Percentiles rank a stretch among this genome's conserved stretches.
These are phyloP conservation scores for Anticlea derivata DNA, from an alignment of 2,888 invertebrate genomes.

Conservation along the genomic window DNA sequence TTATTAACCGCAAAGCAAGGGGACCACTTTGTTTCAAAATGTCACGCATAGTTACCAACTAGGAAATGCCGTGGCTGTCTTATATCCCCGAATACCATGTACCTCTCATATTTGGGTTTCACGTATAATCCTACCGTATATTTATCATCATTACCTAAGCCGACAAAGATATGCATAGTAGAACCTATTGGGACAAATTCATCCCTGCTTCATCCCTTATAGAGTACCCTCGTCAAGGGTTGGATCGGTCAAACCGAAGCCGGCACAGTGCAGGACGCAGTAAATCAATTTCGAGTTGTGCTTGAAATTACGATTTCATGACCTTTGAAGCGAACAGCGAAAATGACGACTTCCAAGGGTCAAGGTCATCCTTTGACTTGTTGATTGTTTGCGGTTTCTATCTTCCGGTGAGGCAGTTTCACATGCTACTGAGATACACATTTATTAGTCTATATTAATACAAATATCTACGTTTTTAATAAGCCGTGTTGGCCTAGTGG, in stretches of 20 bases:
- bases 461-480: too few relatives aligned
- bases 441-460: too few relatives aligned
- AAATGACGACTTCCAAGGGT: constrained; percentile 9
- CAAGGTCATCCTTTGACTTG: constrained; percentile 12
- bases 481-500: too few relatives aligned
- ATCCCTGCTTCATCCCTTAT: constrained; percentile 35
- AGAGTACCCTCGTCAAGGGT: constrained; percentile 38
- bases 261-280: constrained; percentile 31
- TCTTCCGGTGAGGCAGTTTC: too few relatives aligned
- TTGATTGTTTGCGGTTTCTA: background rate
- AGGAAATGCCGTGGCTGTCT: background rate
- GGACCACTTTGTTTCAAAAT: too few relatives aligned
- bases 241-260: constrained; percentile 19
- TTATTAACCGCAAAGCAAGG: too few relatives aligned
- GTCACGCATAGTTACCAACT: background rate
- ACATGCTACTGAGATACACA: too few relatives aligned
- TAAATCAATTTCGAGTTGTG: constrained; percentile 35
- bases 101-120: constrained; percentile 11
- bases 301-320: constrained; percentile 35
- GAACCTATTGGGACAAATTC: constrained; percentile 41
- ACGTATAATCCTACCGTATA: constrained; percentile 24
- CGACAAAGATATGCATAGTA: constrained; percentile 38
- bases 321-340: constrained; percentile 30
- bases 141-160: constrained; percentile 39
- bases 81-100: constrained; percentile 2